Base-by-base conservation (phyloP, 2,888 invertebrate genomes). In the Caenorhabditis macrosperma region DNA sequence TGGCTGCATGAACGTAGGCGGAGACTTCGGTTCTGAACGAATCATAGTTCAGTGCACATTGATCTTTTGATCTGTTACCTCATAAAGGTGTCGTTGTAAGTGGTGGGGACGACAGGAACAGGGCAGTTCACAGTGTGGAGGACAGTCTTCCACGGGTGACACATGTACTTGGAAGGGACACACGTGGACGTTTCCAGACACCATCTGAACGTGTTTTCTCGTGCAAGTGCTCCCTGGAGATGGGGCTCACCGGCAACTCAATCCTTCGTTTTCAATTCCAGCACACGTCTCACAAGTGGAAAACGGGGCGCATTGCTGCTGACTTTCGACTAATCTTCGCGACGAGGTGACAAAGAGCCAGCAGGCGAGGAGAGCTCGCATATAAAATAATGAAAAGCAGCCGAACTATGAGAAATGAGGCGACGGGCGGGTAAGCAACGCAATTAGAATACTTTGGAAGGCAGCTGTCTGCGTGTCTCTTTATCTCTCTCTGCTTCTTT, bases 161-260 rank as follows among this genome's bases (percentile, higher is more conserved):
- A 83, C 46, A 66, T 28, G 41, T 83, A 83, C 33, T 79, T 81
- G 0, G 83, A 83, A 15, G 68, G 50, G 3, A 77, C 60, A 35
- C 83, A 83, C 12, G 35, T 22, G 2, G 57, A 38, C 0, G 75
- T 52, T 7, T 64, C 46, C 6, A 82, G 24, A 26, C 82, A 82
- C 82, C 82, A 82, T 46, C 82, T 71, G 33, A 54, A 75, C 12
- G n/a, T n/a, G n/a, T n/a, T n/a, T n/a, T n/a, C n/a, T n/a, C n/a
- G n/a, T n/a, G n/a, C n/a, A n/a, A n/a, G n/a, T n/a, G n/a, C n/a
- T n/a, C n/a, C n/a, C n/a, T n/a, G n/a, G n/a, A n/a, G n/a, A n/a
- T n/a, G n/a, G n/a, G n/a, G n/a, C 50, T 38, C 20, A 79, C 74
- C 81, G 33, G 54, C 81, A 82, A 30, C 66, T 81, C 10, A 74